Percentiles rank a stretch among this genome's conserved stretches.
phyloP scores from a whole-genome alignment of 2,797 vertebrate species.

The Myotis findleyi region DNA sequence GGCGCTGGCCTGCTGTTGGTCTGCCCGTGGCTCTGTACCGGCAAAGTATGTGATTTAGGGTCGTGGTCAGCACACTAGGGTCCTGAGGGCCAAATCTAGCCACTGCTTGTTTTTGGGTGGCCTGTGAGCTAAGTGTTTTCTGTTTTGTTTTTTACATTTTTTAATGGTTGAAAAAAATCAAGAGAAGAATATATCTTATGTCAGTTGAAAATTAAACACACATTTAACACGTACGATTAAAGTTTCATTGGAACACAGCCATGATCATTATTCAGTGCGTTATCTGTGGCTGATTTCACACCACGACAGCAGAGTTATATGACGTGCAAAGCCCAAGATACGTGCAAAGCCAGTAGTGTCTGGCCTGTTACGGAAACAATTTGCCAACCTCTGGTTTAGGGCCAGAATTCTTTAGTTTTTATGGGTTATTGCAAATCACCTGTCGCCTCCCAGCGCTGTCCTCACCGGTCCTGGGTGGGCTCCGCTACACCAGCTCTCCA shows the following conservation, averaged over 20 bases:
- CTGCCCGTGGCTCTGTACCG: not conserved
- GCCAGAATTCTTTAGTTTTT: not conserved
- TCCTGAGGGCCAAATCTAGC: not conserved
- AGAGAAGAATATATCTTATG: not conserved
- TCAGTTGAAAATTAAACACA: not conserved
- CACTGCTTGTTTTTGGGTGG: not conserved
- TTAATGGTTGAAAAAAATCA: not conserved
- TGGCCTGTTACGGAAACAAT: not conserved
- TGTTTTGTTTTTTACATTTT: not conserved
- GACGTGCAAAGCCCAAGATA: not conserved
- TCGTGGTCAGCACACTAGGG: not conserved
- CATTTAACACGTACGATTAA: not conserved
- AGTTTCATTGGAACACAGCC: not conserved
- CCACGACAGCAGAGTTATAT: not conserved
- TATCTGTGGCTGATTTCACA: not conserved
- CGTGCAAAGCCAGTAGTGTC: not conserved
- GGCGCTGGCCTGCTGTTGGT: not conserved
- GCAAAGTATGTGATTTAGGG: not conserved
- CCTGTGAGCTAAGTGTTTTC: not conserved
- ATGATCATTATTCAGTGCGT: rapidly evolving
- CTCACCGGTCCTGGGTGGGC: not conserved
- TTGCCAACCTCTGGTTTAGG: not conserved
- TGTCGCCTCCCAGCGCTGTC: not conserved
- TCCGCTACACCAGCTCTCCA: not conserved
- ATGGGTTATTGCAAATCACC: not conserved